A percentile compares a stretch with the other conserved stretches of the same genome.
phyloP scores from a whole-genome alignment of 1,140 invertebrate species.

The Ostrea denselamellosa region DNA sequence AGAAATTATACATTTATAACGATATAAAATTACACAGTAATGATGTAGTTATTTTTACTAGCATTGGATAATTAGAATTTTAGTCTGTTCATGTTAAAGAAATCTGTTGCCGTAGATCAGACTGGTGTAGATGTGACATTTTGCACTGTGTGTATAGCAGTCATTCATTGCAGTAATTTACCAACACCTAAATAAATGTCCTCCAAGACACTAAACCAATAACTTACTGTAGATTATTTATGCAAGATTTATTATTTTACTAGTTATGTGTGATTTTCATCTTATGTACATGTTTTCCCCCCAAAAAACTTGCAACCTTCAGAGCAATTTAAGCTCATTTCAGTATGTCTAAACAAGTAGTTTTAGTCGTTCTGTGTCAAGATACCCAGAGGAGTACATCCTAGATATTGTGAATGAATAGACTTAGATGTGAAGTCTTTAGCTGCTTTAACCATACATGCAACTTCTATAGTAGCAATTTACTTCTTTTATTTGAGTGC shows the following conservation, averaged over 20 bases:
- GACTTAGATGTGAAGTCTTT: background rate
- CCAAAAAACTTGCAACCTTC: background rate
- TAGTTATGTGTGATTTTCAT: background rate
- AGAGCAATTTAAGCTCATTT: background rate
- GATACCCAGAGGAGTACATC: background rate
- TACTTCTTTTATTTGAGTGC: too few relatives aligned
- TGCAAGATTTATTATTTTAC: constrained; percentile 11
- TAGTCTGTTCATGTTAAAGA: background rate
- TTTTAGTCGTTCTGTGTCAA: background rate
- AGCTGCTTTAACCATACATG: background rate
- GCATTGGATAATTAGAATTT: background rate
- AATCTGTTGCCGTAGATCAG: background rate
- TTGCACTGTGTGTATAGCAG: constrained; percentile 18
- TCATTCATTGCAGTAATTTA: constrained; percentile 12
- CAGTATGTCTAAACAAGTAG: background rate
- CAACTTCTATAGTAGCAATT: background rate
- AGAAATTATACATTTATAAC: background rate
- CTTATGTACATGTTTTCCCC: background rate
- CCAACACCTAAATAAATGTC: background rate
- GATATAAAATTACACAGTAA: background rate
- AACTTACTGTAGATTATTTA: constrained; percentile 29
- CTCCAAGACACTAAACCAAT: constrained; percentile 22
- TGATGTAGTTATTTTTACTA: constrained; percentile 6
- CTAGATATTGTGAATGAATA: background rate
- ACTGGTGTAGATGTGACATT: background rate